Base-by-base conservation (phyloP, 2,113 vertebrate genomes). In the Gobio gobio region DNA sequence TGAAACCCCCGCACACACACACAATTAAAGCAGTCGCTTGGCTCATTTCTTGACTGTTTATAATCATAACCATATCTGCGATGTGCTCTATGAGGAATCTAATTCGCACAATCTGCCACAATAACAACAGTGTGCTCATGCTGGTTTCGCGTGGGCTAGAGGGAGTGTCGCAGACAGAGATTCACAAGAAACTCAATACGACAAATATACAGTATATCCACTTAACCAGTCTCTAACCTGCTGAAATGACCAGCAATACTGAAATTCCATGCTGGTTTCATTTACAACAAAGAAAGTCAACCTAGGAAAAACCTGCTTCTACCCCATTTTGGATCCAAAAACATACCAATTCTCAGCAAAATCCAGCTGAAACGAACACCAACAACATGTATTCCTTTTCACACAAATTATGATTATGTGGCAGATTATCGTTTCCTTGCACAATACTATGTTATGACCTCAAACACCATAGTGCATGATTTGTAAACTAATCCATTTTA, bases 1-100 rank as follows among this genome's bases (percentile, higher is more conserved):
- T 66, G 4, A 70, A 54, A 59, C 20, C 26, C 18, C 29, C 4
- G 36, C 14, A n/a, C 20, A 16, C 8, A 79, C 61, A 51, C 47
- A 83, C 29, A 29, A 1, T 10, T 20, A 22, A 22, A 43, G 22
- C 29, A 78, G 54, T 9, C 49, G 29, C 68, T 49, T 81, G 73
- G 81, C 47, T 79, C 64, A 66, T 83, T 83, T 33, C 64, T 40
- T 29, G 68, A 70, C 29, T 78, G 76, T 64, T 54, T 81, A 86
- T 78, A 81, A 80, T 80, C 63, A 72, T 63, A 73, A 51, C 51
- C 58, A 36, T 22, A 51, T 74, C 77, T 56, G 36, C 59, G 10
- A 40, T 78, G 10, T 66, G 22, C 22, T 76, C 43, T 54, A 47
- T 61, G 63, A 36, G 43, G 59, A 51, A 81, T 68, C 61, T 20